A percentile compares a stretch with the other conserved stretches of the same genome.
These are phyloP conservation scores for Chironomus striatipennis DNA, from an alignment of 1,140 invertebrate species.

Conservation along the genomic window DNA sequence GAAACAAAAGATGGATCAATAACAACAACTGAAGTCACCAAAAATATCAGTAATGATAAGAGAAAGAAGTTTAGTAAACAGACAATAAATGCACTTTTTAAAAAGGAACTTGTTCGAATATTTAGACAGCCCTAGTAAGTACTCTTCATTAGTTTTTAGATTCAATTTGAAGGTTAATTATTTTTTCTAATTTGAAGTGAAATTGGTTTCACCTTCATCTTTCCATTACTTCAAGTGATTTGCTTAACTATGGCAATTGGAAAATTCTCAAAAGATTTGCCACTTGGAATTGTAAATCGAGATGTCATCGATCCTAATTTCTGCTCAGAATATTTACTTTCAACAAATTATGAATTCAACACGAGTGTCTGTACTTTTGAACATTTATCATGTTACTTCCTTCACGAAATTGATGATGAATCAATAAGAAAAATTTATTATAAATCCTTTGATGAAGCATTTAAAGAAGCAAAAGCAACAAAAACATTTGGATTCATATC, in stretches of 20 bases:
- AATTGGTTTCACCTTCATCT: constrained; percentile 53
- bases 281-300: constrained; percentile 70
- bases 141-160: too few species aligned
- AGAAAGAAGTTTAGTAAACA: constrained; percentile 32
- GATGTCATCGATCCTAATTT: constrained; percentile 45
- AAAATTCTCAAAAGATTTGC: constrained; percentile 59
- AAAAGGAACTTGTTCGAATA: constrained; percentile 56
- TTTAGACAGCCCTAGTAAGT: too few species aligned
- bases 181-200: too few species aligned
- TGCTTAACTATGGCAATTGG: constrained; percentile 76
- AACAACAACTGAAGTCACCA: not conserved
- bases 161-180: too few species aligned
- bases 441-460: constrained; percentile 46
- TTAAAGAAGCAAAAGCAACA: constrained; percentile 50
- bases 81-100: constrained; percentile 38
- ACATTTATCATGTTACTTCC: constrained; percentile 43
- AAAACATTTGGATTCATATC: constrained; percentile 59
- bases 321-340: constrained; percentile 32
- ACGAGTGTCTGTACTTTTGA: constrained; percentile 37
- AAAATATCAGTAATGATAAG: not conserved
- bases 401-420: constrained; percentile 39
- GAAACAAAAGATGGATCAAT: not conserved
- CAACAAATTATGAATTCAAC: constrained; percentile 32
- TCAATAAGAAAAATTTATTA: constrained; percentile 33
- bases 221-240: constrained; percentile 71